Conservation (phyloP, 2,797 vertebrate species). For the Natrix natrix region DNA sequence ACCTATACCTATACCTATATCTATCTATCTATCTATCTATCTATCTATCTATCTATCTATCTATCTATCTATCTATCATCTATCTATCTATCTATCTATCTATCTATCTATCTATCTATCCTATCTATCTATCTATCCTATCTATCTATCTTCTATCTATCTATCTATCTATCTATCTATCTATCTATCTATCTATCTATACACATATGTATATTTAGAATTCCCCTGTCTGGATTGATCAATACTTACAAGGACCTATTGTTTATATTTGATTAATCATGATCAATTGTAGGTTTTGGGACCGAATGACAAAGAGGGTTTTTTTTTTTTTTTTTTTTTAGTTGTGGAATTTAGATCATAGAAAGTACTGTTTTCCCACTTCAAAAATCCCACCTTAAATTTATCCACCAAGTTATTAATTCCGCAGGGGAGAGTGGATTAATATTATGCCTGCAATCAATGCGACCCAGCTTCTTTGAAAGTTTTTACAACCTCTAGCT, state of each 20-base stretch:
- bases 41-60: no score
- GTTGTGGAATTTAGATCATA: constrained; percentile 14
- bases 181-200: no score
- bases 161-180: no score
- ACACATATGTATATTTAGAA: neutral
- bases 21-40: no score
- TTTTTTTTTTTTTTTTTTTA: no score
- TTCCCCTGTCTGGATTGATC: neutral
- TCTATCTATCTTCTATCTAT: no score
- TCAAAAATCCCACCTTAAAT: constrained; percentile 32
- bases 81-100: no score
- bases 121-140: no score
- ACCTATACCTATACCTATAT: no score
- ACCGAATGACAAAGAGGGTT: neutral
- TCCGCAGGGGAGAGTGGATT: neutral
- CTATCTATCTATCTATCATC: no score
- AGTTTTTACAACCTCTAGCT: neutral
- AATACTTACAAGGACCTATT: neutral
- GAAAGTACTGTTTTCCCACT: constrained; percentile 32
- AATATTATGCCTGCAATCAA: neutral
- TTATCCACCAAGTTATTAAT: constrained; percentile 5
- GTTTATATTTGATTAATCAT: neutral
- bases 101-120: no score
- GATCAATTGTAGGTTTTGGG: neutral
- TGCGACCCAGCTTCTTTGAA: neutral